Evolutionary conservation across 1,140 invertebrate genomes (phyloP).

Genomic region (Zaprionus nigranus): DNA sequence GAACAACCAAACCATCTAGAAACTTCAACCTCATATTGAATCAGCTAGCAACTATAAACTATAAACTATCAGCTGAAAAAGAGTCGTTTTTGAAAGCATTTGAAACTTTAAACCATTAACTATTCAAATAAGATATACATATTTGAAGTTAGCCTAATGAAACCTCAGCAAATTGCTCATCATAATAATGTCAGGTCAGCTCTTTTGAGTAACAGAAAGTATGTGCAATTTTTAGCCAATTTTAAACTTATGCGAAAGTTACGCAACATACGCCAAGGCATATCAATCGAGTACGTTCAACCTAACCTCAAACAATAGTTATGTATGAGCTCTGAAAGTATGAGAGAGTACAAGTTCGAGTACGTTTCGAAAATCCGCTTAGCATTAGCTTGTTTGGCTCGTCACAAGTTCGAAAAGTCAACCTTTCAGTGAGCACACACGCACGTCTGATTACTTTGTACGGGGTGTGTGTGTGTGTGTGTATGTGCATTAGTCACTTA

Average conservation of each 20-base stretch:
- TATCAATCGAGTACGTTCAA: neutral
- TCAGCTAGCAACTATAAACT: too few species aligned
- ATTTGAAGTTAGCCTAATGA: neutral
- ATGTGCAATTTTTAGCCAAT: neutral
- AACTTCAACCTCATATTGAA: too few species aligned
- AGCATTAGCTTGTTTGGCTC: slow-evolving; percentile 68
- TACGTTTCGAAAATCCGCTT: slow-evolving; percentile 65
- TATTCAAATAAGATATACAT: neutral
- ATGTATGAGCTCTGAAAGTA: neutral
- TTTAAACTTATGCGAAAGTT: neutral
- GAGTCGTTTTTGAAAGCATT: neutral
- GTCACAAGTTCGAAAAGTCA: slow-evolving; percentile 67
- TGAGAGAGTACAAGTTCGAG: slow-evolving; percentile 7
- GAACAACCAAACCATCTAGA: neutral
- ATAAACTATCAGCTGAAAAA: too few species aligned
- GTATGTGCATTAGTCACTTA: slow-evolving; percentile 67
- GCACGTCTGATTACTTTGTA: slow-evolving; percentile 19
- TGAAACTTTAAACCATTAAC: neutral
- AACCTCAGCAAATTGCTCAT: neutral
- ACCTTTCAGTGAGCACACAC: slow-evolving; percentile 44
- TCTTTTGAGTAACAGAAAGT: too few species aligned
- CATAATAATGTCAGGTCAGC: neutral
- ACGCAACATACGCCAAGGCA: neutral
- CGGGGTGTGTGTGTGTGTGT: slow-evolving; percentile 20
- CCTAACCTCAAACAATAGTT: slow-evolving; percentile 5